Base-by-base conservation (phyloP, 2,888 invertebrate species). In the Periphyllus acericola region DNA sequence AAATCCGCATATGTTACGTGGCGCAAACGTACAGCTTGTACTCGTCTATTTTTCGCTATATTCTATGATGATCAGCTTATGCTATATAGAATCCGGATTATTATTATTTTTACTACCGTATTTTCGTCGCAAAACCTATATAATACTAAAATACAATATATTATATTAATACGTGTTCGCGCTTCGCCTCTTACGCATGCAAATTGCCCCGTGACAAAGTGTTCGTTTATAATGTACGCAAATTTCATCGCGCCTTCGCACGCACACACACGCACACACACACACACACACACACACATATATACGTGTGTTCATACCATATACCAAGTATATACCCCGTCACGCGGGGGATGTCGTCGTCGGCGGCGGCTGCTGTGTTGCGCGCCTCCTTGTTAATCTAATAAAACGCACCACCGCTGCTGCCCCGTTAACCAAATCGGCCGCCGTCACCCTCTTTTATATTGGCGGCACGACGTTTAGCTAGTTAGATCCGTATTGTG, bases 171-270 rank as follows among this genome's bases (percentile, higher is more conserved):
- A 68, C 36, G 78, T 4, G 84, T 76, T 52, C 71, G 55, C 83
- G 72, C 68, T 46, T 52, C 9, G 46, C 68, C 78, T 85, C 52
- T 78, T 78, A 78, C 68, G 34, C 32, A 85, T 85, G 85, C 85
- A 85, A 85, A 85, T 85, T 52, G 60, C n/a, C 40, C 72, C n/a
- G 85, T n/a, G 85, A 85, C 85, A 87, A 87, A 87, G 87, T 87
- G 87, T 81, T 87, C 87, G 81, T 74, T 87, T 87, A 87, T 87
- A 87, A 87, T 87, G 81, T 81, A 87, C 72, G 87, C 81, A 87
- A 87, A 87, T 87, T 87, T 87, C 80, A 87, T 87, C 60, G 80
- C 34, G 52, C 21, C 29, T 19, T 34, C 40, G 40, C 36, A 25
- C 8, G 71, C 29, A 6, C 68, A 46, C 21, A 34, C 68, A 32